A percentile compares a stretch with the other conserved stretches of the same genome.
Conservation (phyloP, 2,797 vertebrate genomes). For the Pelobates cultripes region DNA sequence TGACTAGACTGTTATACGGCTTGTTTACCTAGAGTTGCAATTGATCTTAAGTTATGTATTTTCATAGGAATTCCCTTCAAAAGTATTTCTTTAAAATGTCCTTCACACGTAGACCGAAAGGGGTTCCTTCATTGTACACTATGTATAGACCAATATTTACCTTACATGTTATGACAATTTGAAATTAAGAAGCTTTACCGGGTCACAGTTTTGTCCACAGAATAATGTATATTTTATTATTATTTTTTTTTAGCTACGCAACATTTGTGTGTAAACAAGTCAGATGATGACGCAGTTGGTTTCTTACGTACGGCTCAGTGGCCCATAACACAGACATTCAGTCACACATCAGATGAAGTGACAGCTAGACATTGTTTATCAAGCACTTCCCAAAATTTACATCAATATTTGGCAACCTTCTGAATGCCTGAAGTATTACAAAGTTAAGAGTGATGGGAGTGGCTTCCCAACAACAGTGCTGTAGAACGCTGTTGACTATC, state of each 20-base stretch:
- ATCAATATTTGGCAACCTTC: no score
- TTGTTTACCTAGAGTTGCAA: conserved; percentile 32
- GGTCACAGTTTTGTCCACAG: conserved; percentile 12
- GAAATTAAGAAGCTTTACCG: conserved; percentile 8
- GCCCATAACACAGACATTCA: conserved; percentile 31
- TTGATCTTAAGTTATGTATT: conserved; percentile 37
- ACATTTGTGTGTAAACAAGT: conserved; percentile 13
- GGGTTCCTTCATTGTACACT: neutral
- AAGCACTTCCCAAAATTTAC: no score
- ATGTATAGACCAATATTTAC: conserved; percentile 44
- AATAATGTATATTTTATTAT: conserved; percentile 8
- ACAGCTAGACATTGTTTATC: no score
- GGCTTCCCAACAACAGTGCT: no score
- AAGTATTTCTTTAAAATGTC: conserved; percentile 10
- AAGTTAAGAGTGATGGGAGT: no score
- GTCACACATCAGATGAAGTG: conserved; percentile 1
- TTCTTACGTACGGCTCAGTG: conserved; percentile 35
- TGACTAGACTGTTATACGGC: conserved; percentile 35
- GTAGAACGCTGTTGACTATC: no score
- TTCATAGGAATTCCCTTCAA: conserved; percentile 26
- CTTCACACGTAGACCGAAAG: neutral
- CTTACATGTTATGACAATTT: conserved; percentile 45
- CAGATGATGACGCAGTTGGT: conserved; percentile 32
- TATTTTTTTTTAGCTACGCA: conserved; percentile 17
- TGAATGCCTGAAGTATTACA: no score